These are phyloP conservation scores for Cheiracanthium punctorium DNA, from an alignment of 2,888 invertebrate genomes.

Conservation along the genomic window DNA sequence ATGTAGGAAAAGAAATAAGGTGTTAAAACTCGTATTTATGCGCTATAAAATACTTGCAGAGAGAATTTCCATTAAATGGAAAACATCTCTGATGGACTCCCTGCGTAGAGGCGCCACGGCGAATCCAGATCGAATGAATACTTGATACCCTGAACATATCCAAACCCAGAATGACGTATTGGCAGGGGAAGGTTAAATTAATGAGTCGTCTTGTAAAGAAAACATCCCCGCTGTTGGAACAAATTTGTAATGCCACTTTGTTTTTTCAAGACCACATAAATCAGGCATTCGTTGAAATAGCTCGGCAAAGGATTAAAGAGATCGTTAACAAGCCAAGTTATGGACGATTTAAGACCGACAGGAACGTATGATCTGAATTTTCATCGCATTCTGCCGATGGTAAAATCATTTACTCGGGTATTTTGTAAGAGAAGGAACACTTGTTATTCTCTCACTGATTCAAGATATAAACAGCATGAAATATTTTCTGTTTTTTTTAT, in stretches of 20 bases:
- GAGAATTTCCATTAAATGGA: slow-evolving; percentile 4
- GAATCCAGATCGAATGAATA: not conserved
- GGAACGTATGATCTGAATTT: not conserved
- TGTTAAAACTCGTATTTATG: slow-evolving; percentile 3
- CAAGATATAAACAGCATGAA: too few relatives aligned
- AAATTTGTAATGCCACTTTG: not conserved
- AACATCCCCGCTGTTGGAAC: not conserved
- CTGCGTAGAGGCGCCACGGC: not conserved
- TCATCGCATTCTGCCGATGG: not conserved
- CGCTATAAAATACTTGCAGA: not conserved
- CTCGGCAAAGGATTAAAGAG: not conserved
- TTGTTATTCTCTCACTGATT: too few relatives aligned
- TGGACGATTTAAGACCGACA: not conserved
- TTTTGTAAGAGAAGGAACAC: too few relatives aligned
- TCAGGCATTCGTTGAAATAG: not conserved
- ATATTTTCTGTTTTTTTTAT: too few relatives aligned
- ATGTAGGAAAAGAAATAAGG: not conserved
- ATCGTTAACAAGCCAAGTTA: not conserved
- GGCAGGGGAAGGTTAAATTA: not conserved
- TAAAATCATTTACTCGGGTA: not conserved
- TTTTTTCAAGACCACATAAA: not conserved
- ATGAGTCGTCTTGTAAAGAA: not conserved
- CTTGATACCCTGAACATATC: not conserved
- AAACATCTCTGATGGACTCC: not conserved
- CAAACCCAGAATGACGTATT: not conserved